These are phyloP conservation scores for Montipora cactus DNA, from an alignment of 64 coral and sea anemone species.

Conservation along the genomic window DNA sequence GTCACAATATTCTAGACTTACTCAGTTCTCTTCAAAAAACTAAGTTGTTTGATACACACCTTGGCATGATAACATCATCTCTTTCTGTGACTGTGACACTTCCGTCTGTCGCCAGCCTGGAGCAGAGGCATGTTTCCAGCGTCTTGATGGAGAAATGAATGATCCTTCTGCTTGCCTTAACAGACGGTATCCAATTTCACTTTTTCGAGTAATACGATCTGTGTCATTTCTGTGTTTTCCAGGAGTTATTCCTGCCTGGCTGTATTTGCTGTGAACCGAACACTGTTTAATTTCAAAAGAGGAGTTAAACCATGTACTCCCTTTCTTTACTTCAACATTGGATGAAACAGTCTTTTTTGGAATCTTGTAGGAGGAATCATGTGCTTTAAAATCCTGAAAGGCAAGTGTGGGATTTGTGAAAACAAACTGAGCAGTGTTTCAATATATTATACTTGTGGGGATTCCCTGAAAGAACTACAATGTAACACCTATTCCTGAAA, in stretches of 20 bases:
- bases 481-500: too few species aligned
- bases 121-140: constrained; percentile 11
- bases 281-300: background rate
- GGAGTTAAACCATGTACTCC: background rate
- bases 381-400: constrained; percentile 8
- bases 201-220: background rate
- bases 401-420: background rate
- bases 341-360: constrained; percentile 2
- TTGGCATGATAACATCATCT: background rate
- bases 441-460: too few species aligned
- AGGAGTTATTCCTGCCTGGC: background rate
- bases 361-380: constrained; percentile 1
- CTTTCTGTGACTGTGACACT: background rate
- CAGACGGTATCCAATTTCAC: constrained; percentile 27
- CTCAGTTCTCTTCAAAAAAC: background rate
- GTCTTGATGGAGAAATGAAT: background rate
- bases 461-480: too few species aligned
- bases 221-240: background rate
- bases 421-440: too few species aligned
- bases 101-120: background rate
- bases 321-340: background rate
- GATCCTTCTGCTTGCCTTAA: background rate
- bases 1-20: background rate
- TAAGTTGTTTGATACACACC: background rate
- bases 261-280: background rate